Evolutionary conservation across 2,113 vertebrate genomes (phyloP), one percentile per base, ranked within the genome.

Genomic region (Periophthalmus modestus): DNA sequence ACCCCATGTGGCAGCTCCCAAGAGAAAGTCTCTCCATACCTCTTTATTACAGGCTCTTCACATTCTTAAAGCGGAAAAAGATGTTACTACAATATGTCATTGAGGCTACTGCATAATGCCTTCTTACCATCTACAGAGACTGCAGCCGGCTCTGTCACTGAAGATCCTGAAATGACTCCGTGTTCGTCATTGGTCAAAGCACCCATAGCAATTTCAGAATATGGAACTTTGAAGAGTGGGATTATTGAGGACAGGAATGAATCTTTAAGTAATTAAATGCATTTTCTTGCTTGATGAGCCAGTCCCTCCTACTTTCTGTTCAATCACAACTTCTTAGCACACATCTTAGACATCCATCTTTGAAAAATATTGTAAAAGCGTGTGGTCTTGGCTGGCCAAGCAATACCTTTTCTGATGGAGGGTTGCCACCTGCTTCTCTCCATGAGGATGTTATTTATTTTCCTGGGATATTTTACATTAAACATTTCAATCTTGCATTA

Each of bases 61-160:
- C 87, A 87, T 15, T 84, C 87, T 89, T 46, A 69, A 80, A 74
- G 48, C 18, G 15, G 73, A 2, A 80, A 48, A 18, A 39, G 3
- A 39, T 5, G 65, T 1, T 54, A 59, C 28, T 36, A 3, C 4
- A 54, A 55, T 33, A 66, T 24, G 23, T 1, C 23, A 59, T 5
- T 18, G 15, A 50, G 14, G 14, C 13, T 59, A 59, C 18, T 15
- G 0, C 33, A 46, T 34, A 28, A 9, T n/a, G 69, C 83, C 33
- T 87, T 87, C 80, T 16, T 59, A 28, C 57, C 57, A 28, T 2
- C 0, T 67, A 87, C 19, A 28, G 34, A 46, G 63, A 91, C 66
- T 3, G 0, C 15, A 62, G 80, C 0, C 11, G 28, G 62, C 0
- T 0, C 0, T 24, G 21, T 14, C 0, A 24, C 1, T 18, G 0